Base-by-base conservation (phyloP, 2,888 invertebrate species). In the Thera obeliscata region DNA sequence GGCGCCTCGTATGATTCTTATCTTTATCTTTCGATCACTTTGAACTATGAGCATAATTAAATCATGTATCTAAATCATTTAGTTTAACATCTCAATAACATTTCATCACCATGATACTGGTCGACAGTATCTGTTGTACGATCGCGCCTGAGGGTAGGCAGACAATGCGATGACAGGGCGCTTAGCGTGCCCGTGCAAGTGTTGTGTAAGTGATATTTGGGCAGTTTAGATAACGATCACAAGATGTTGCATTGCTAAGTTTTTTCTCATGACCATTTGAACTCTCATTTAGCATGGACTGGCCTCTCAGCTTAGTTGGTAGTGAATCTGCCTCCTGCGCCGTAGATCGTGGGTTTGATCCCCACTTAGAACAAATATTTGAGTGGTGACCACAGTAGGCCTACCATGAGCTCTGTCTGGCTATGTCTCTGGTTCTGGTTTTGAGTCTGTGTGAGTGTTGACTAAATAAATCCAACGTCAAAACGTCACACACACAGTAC, bases 21-120 rank as follows among this genome's bases (percentile, higher is more conserved):
- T 9, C 8, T 2, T 12, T 49, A 55, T 56, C 54, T 49, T 41
- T 41, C 50, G 12, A 66, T 60, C 55, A 50, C n/a, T 63, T 58
- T 48, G 55, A 35, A 55, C 55, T 58, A 62, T 55, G 63, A 59
- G 56, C 60, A 60, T 66, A 66, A 66, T 66, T 41, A 49, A 64
- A 59, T 58, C 12, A 35, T 36, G 12, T 35, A 62, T 55, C 63
- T 61, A 59, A 64, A 67, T 60, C 64, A 59, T 66, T 71, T 56
- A 69, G 52, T 50, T 50, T 56, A 62, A 74, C 72, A 61, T 67
- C 72, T 74, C 69, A 70, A 70, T 72, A 60, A 60, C 3, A 50
- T 66, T 71, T 70, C 67, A 60, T 56, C 61, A 70, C 9, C 12
- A n/a, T 48, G 66, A 43, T 46, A 43, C 43, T n/a, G 11, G 61